phyloP scores from a whole-genome alignment of 2,113 vertebrate species.

The Seriola aureovittata region DNA sequence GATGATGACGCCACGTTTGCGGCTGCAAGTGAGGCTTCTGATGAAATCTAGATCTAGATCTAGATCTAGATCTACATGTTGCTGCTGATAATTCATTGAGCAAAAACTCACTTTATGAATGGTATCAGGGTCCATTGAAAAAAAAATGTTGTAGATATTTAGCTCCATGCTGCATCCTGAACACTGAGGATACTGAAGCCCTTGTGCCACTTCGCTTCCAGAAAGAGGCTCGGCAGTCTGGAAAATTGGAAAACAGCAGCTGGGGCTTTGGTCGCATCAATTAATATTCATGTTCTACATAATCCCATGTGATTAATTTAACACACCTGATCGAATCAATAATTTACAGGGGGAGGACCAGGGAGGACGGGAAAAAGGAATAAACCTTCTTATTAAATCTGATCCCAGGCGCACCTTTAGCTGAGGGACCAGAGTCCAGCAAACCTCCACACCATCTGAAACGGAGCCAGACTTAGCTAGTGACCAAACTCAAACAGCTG shows the following conservation, averaged over 20 bases:
- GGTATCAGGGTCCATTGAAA: background rate
- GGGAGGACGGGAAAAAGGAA: constrained; percentile 44
- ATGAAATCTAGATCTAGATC: constrained; percentile 37
- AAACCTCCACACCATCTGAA: background rate
- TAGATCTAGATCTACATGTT: constrained; percentile 22
- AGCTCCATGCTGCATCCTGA: background rate
- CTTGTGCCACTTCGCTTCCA: constrained; percentile 36
- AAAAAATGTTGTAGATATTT: constrained; percentile 16
- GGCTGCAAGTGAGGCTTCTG: constrained; percentile 16
- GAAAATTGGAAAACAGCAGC: constrained; percentile 78
- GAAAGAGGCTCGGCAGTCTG: constrained; percentile 45
- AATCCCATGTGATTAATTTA: constrained; percentile 78
- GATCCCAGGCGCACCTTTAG: background rate
- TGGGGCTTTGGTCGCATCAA: constrained; percentile 72
- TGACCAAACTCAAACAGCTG: background rate
- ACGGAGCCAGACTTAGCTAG: background rate
- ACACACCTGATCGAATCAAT: constrained; percentile 82
- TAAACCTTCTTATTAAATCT: constrained; percentile 18
- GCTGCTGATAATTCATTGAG: constrained; percentile 3
- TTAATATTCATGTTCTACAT: constrained; percentile 82
- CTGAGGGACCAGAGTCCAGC: background rate
- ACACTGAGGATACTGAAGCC: background rate
- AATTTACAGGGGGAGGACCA: constrained; percentile 59
- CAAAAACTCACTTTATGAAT: constrained; percentile 36
- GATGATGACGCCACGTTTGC: constrained; percentile 26